Evolutionary conservation across 2,888 invertebrate genomes (phyloP).

Genomic region (Ichneumon xanthorius): DNA sequence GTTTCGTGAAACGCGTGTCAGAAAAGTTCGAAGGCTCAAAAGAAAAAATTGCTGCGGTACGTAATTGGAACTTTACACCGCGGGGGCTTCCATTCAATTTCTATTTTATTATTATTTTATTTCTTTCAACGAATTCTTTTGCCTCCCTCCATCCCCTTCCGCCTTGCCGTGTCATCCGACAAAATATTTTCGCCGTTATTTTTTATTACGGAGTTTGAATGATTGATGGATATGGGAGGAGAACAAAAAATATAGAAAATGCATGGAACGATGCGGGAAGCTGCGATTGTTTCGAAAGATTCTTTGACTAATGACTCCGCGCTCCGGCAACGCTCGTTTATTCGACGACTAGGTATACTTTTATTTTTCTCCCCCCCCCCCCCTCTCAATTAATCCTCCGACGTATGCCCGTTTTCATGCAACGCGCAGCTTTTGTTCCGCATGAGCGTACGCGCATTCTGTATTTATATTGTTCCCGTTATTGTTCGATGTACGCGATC

Average conservation of each 20-base stretch:
- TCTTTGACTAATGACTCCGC: constrained; percentile 46
- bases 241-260: constrained; percentile 5
- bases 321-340: constrained; percentile 28
- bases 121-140: not conserved
- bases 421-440: constrained; percentile 31
- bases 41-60: not conserved
- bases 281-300: constrained; percentile 37
- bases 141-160: not conserved
- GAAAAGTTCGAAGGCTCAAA: not conserved
- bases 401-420: constrained; percentile 20
- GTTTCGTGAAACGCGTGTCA: not conserved
- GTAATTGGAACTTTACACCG: not conserved
- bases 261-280: not conserved
- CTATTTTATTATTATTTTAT: not conserved
- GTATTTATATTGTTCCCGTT: not conserved
- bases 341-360: constrained; percentile 7
- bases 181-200: not conserved
- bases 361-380: not conserved
- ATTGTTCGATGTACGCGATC: not conserved
- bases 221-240: constrained; percentile 16
- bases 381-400: constrained; percentile 35
- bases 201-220: constrained; percentile 13
- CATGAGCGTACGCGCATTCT: constrained; percentile 16
- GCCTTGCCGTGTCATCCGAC: not conserved
- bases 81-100: not conserved